Evolutionary conservation across 1,140 invertebrate genomes (phyloP), one percentile per base, ranked within the genome.

Genomic region (Glossosoma conforme): DNA sequence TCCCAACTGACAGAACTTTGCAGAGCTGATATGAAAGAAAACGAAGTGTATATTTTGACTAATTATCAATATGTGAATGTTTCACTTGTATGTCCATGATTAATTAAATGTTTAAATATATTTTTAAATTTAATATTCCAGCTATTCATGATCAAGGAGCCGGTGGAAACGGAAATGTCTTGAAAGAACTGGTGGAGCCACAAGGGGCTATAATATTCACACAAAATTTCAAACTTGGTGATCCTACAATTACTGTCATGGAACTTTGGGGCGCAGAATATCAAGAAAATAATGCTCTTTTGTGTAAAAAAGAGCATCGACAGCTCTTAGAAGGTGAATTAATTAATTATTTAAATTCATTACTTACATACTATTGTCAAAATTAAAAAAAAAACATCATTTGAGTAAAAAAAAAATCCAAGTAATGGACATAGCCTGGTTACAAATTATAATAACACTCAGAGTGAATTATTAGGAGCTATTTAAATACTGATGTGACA

Each of bases 251-350:
- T 10, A 94, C 84, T 38, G 85, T 91, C 0, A 66, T 97, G 45
- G 96, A 98, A 66, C 67, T 98, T 3, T 98, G 96, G 96, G 94
- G 93, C 1, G 96, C 95, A 0, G 96, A 99, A 66, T 99, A 98
- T 64, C 96, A 98, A 74, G 96, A 98, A 70, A 97, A 89, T 57
- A 85, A 98, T 69, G 95, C 94, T 0, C 74, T 96, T 30, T 68
- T 97, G 0, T 87, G 92, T 55, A 74, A 74, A 30, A 69, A 80
- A 44, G 66, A 85, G 44, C 77, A 89, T 60, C 72, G 82, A 8
- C 48, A 69, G 10, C 51, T 87, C 1, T 69, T 98, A 0, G 73
- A 84, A 61, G 68, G 68, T 73, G 55, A 14, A 5, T 33, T n/a
- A 9, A 38, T 36, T n/a, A n/a, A 36, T 14, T 36, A 10, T 36